Evolutionary conservation across 2,797 vertebrate genomes (phyloP).

Genomic region (Trematomus bernacchii): DNA sequence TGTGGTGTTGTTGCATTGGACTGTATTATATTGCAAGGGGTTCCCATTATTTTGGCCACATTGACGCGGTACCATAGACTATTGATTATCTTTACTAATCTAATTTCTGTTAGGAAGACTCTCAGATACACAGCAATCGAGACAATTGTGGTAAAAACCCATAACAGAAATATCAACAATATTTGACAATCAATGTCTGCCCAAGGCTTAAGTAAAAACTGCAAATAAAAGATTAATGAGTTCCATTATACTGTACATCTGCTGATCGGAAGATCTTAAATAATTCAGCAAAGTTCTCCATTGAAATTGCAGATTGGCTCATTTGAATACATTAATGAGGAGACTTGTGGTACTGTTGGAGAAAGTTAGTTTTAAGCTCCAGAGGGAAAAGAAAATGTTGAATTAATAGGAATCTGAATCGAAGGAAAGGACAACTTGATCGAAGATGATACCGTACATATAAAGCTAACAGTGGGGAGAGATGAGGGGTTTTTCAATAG

Average conservation of each 20-base stretch:
- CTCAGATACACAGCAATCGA: neutral
- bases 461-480: constrained; percentile 10
- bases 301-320: constrained; percentile 43
- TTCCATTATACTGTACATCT: neutral
- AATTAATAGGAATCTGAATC: constrained; percentile 36
- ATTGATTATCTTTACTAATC: neutral
- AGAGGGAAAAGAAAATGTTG: constrained; percentile 43
- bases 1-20: neutral
- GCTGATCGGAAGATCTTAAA: constrained; percentile 11
- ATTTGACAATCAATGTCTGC: neutral
- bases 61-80: neutral
- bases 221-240: constrained; percentile 8
- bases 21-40: neutral
- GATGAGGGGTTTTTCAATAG: constrained; percentile 6
- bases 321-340: constrained; percentile 27
- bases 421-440: constrained; percentile 23
- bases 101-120: neutral
- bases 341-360: constrained; percentile 13
- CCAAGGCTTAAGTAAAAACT: neutral
- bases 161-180: neutral
- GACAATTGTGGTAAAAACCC: neutral
- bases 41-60: constrained; percentile 1
- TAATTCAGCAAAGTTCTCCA: constrained; percentile 14
- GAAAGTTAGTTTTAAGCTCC: constrained; percentile 37
- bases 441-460: constrained; percentile 10